Base-by-base conservation (phyloP, 1,140 invertebrate genomes). In the Andricus grossulariae region DNA sequence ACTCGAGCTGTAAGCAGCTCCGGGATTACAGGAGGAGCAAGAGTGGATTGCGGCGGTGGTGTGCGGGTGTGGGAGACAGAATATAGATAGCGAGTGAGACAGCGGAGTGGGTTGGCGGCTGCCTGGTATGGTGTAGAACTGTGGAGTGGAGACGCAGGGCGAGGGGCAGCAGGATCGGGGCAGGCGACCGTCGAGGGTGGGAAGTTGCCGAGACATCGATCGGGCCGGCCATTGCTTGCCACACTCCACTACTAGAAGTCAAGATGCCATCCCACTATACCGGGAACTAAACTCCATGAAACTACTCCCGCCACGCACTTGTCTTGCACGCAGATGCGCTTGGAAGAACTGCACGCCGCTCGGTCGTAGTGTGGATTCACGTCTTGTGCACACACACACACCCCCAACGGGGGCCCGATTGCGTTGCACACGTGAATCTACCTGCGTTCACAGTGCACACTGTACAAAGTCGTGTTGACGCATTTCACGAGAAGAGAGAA, bases 151-250 rank as follows among this genome's bases (percentile, higher is more conserved):
- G 75, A 74, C 54, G 79, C 16, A 74, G 66, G 51, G 57, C 77
- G 74, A 78, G 66, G 72, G 71, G 79, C 72, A 78, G 81, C 32
- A 75, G 71, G 83, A 74, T 82, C 81, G 80, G 78, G 84, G 73
- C 80, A 75, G 78, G 78, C 79, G 76, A 73, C 75, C 73, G 84
- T 84, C 78, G 84, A 87, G 88, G 87, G 86, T 87, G 88, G 89
- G 88, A 90, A 90, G 88, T 90, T 90, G 88, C 88, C 87, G 90
- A 90, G 90, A 91, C 90, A 91, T 91, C 90, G 90, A 91, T 91
- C 90, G 88, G 85, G 85, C 88, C 90, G 89, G 89, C 90, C 90
- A 90, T 91, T 90, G 90, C 89, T 90, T 89, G 88, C 86, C 86
- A 85, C 85, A 86, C 86, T 87, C 87, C 85, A 79, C 80, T 84